These are phyloP conservation scores for Enoplosus armatus DNA, from an alignment of 2,797 vertebrate genomes.

Conservation along the genomic window DNA sequence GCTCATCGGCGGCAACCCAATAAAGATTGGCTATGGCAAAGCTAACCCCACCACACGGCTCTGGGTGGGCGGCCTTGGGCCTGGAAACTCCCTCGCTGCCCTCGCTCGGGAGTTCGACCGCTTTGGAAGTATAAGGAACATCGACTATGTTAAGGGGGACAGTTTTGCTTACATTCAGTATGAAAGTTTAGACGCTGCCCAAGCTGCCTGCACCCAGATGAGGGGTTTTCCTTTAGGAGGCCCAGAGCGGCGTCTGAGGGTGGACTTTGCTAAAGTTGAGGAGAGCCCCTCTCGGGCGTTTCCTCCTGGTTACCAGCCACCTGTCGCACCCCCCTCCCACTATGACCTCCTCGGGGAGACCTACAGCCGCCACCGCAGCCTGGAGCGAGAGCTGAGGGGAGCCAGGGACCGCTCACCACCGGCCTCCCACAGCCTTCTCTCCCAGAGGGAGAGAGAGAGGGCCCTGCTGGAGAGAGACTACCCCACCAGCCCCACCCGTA, in stretches of 20 bases:
- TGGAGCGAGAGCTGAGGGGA: constrained; percentile 91
- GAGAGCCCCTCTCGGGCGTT: constrained; percentile 89
- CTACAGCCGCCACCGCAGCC: constrained; percentile 90
- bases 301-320: constrained; percentile 90
- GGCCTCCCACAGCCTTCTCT: constrained; percentile 88
- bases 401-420: constrained; percentile 87
- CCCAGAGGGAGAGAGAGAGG: constrained; percentile 88
- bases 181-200: constrained; percentile 95
- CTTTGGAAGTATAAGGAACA: constrained; percentile 96
- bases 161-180: constrained; percentile 98
- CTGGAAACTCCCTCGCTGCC: constrained; percentile 92
- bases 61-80: constrained; percentile 96
- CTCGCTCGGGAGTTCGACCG: constrained; percentile 97
- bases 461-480: constrained; percentile 89
- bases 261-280: constrained; percentile 98
- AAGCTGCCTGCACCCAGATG: constrained; percentile 97
- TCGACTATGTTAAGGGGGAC: constrained; percentile 97
- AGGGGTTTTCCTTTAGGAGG: constrained; percentile 94
- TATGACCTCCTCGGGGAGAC: constrained; percentile 91
- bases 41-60: constrained; percentile 96
- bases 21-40: constrained; percentile 98
- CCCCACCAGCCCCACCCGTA: constrained; percentile 89
- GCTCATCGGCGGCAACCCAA: constrained; percentile 92
- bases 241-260: constrained; percentile 91
- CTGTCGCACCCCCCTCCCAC: constrained; percentile 83